Percentiles rank a stretch among this genome's conserved stretches.
phyloP scores from a whole-genome alignment of 2,888 invertebrate species.

The Nebria brevicollis region DNA sequence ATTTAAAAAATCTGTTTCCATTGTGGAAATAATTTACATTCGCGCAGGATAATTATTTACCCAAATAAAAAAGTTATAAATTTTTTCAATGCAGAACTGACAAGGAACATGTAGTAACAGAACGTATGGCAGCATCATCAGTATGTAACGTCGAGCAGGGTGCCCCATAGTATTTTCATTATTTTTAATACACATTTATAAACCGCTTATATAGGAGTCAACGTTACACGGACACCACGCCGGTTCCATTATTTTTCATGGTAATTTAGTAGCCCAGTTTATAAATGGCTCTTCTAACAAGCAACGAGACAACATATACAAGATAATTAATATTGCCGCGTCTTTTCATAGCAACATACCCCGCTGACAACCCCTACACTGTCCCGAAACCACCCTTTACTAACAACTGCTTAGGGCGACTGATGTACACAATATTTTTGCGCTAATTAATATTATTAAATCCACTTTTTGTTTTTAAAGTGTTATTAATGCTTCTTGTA shows the following conservation, averaged over 20 bases:
- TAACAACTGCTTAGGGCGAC: background rate
- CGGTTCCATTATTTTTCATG: background rate
- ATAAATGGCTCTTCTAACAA: background rate
- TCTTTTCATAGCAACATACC: background rate
- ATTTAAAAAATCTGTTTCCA: too few species aligned
- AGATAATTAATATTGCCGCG: slow-evolving; percentile 1
- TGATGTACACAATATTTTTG: background rate
- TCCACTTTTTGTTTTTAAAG: background rate
- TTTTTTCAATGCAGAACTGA: background rate
- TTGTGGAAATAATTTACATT: background rate
- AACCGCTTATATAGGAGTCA: background rate
- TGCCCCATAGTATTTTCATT: background rate
- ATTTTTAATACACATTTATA: background rate
- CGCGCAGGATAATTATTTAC: background rate
- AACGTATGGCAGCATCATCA: background rate
- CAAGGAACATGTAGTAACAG: background rate
- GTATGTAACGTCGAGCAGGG: background rate
- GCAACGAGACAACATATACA: slow-evolving; percentile 1
- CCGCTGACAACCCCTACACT: background rate
- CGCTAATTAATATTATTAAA: background rate
- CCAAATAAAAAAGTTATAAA: background rate
- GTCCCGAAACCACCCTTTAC: background rate
- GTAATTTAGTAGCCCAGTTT: background rate
- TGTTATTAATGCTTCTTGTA: too few species aligned
- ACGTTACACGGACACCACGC: background rate